Conservation (phyloP, 1,140 invertebrate species). For the Aphelinus certus region DNA sequence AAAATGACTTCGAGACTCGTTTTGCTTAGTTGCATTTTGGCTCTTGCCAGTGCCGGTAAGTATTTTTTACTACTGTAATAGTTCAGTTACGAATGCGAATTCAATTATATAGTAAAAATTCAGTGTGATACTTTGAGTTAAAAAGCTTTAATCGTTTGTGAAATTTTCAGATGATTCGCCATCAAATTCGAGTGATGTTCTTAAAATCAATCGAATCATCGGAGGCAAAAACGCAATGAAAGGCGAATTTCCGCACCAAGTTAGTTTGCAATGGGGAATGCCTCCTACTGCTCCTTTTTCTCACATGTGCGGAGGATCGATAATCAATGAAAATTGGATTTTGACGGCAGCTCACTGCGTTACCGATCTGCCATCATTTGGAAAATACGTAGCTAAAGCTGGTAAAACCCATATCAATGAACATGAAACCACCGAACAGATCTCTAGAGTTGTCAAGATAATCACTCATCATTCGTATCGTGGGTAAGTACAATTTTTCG, state of each 20-base stretch:
- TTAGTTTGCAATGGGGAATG: slow-evolving; percentile 61
- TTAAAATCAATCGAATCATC: slow-evolving; percentile 52
- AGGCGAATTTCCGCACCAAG: slow-evolving; percentile 65
- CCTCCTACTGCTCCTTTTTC: slow-evolving; percentile 68
- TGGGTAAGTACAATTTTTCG: slow-evolving; percentile 54
- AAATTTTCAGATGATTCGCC: background rate
- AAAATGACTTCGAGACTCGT: slow-evolving; percentile 15
- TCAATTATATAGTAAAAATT: background rate
- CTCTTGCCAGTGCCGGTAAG: slow-evolving; percentile 16
- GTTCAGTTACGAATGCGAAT: background rate
- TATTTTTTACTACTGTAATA: background rate
- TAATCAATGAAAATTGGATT: slow-evolving; percentile 60
- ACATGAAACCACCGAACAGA: slow-evolving; percentile 62
- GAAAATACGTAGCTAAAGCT: slow-evolving; percentile 45
- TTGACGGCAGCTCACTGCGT: slow-evolving; percentile 67
- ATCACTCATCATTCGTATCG: slow-evolving; percentile 65
- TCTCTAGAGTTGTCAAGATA: slow-evolving; percentile 53
- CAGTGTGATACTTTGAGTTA: background rate
- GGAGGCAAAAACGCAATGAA: slow-evolving; percentile 60
- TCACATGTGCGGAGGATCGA: slow-evolving; percentile 64
- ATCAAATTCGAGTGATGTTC: too few relatives aligned
- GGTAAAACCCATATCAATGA: slow-evolving; percentile 50
- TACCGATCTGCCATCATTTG: slow-evolving; percentile 46
- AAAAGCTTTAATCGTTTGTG: background rate
- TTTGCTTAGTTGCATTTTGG: slow-evolving; percentile 22